Evolutionary conservation across 2,113 vertebrate genomes (phyloP).

Genomic region (Hepsetus odoe): DNA sequence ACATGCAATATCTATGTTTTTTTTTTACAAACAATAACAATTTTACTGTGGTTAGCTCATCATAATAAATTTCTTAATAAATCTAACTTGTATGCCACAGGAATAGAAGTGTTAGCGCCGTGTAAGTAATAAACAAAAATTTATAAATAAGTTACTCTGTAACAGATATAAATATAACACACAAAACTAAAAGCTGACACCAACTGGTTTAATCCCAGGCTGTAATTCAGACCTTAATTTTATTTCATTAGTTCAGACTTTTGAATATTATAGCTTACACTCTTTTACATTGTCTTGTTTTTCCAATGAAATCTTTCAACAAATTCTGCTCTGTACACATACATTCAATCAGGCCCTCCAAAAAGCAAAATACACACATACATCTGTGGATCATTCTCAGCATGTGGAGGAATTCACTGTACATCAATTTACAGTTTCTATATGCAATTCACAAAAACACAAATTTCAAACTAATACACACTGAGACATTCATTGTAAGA

Average conservation of each 20-base stretch:
- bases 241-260: conserved; percentile 20
- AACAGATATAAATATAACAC: neutral
- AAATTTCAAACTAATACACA: conserved; percentile 50
- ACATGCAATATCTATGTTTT: too few relatives aligned
- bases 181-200: neutral
- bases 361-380: conserved; percentile 32
- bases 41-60: too few relatives aligned
- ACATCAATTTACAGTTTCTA: conserved; percentile 50
- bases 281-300: neutral
- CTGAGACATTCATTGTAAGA: conserved; percentile 67
- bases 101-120: too few relatives aligned
- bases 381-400: conserved; percentile 15
- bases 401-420: conserved; percentile 23
- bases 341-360: conserved; percentile 1
- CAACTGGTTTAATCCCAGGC: too few relatives aligned
- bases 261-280: conserved; percentile 10
- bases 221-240: conserved; percentile 24
- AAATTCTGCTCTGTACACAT: conserved; percentile 22
- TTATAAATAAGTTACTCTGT: too few relatives aligned
- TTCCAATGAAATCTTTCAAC: conserved; percentile 3
- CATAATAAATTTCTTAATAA: too few relatives aligned
- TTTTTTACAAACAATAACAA: too few relatives aligned
- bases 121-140: too few relatives aligned
- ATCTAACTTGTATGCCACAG: too few relatives aligned
- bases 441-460: conserved; percentile 40